Conservation (phyloP, 2,888 invertebrate species). For the Stenoptilia bipunctidactyla region DNA sequence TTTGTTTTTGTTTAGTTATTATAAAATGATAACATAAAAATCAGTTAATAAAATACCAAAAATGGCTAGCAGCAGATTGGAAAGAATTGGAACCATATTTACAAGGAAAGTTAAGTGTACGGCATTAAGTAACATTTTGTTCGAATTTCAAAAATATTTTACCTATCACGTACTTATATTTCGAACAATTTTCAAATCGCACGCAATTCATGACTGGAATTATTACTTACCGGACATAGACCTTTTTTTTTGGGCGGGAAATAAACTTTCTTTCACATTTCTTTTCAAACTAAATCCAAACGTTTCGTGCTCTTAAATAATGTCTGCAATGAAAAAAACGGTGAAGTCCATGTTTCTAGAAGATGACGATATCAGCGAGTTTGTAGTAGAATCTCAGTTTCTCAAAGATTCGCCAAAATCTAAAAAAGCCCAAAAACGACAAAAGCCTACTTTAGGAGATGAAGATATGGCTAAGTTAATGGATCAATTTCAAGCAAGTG, state of each 20-base stretch:
- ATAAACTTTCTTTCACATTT: slow-evolving; percentile 1
- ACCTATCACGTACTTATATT: too few relatives aligned
- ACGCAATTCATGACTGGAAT: too few relatives aligned
- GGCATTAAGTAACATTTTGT: too few relatives aligned
- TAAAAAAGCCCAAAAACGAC: slow-evolving; percentile 33
- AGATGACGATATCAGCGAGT: slow-evolving; percentile 36
- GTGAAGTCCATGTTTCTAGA: slow-evolving; percentile 33
- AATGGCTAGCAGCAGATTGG: slow-evolving; percentile 79
- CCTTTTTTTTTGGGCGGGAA: neutral
- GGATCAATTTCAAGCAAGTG: slow-evolving; percentile 26
- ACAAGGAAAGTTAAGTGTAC: slow-evolving; percentile 75
- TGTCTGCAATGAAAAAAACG: slow-evolving; percentile 34
- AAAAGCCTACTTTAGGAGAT: slow-evolving; percentile 22
- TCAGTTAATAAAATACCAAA: too few relatives aligned
- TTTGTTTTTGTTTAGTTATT: too few relatives aligned
- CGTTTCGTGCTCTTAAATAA: slow-evolving; percentile 14
- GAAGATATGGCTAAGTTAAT: slow-evolving; percentile 31
- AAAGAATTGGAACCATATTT: slow-evolving; percentile 81
- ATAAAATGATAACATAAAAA: too few relatives aligned
- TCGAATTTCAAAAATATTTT: too few relatives aligned
- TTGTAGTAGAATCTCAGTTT: slow-evolving; percentile 35
- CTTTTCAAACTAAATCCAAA: slow-evolving; percentile 1
- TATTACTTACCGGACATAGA: too few relatives aligned
- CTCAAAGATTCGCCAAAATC: slow-evolving; percentile 26
- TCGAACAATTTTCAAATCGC: too few relatives aligned